Evolutionary conservation across 2,888 invertebrate genomes (phyloP).

Genomic region (Polyploca ridens): DNA sequence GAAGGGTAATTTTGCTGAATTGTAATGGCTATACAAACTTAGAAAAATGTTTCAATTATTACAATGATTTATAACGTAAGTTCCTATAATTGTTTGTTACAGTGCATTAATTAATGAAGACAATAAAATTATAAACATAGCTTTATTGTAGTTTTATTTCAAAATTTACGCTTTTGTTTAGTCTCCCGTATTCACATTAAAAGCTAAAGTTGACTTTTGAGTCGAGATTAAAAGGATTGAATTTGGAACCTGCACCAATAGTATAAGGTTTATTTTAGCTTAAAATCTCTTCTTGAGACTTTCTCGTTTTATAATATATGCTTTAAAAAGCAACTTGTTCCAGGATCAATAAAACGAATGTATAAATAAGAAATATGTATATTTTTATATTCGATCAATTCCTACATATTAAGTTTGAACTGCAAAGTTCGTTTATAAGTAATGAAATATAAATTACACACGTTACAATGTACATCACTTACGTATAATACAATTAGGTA

Average conservation of each 20-base stretch:
- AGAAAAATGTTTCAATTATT: neutral
- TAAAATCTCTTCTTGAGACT: no score
- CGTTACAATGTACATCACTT: conserved; percentile 65
- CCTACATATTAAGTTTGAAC: conserved; percentile 65
- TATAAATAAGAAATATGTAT: conserved; percentile 39
- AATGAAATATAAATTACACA: conserved; percentile 73
- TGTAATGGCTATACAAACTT: neutral
- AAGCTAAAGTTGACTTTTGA: no score
- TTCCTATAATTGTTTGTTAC: neutral
- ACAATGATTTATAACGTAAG: neutral
- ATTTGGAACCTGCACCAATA: no score
- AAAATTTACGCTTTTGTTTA: neutral
- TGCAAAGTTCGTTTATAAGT: conserved; percentile 51
- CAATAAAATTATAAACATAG: neutral
- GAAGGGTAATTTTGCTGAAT: no score
- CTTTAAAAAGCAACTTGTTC: no score
- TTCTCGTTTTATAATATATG: no score
- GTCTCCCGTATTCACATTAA: no score
- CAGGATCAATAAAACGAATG: conserved; percentile 36
- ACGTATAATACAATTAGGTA: conserved; percentile 56
- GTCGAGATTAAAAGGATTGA: no score
- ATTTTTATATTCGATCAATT: conserved; percentile 65
- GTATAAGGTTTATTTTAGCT: no score
- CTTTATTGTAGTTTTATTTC: neutral
- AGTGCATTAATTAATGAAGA: neutral